These are phyloP conservation scores for Leptodactylus fallax DNA, from an alignment of 2,797 vertebrate species.

Conservation along the genomic window DNA sequence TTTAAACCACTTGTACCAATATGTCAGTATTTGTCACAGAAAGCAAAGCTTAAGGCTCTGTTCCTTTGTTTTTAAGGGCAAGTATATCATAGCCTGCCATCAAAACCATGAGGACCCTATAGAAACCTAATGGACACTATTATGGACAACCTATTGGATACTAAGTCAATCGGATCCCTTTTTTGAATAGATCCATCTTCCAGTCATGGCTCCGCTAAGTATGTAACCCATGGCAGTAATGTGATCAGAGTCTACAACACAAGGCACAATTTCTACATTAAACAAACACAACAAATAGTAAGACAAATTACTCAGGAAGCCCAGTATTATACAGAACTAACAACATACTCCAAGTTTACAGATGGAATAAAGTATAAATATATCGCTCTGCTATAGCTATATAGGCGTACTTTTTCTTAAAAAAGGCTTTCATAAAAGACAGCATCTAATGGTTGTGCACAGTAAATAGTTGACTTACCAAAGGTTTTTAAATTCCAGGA, in stretches of 20 bases:
- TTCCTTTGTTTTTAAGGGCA: not conserved
- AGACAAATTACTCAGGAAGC: not conserved
- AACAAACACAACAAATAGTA: not conserved
- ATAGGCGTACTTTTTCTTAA: not conserved
- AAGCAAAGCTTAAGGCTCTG: not conserved
- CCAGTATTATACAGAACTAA: not conserved
- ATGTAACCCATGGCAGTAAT: not conserved
- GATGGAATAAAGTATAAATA: not conserved
- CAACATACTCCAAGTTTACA: not conserved
- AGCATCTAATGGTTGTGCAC: not conserved
- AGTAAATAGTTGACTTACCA: constrained; percentile 40
- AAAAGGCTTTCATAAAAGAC: not conserved
- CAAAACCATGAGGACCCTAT: not conserved
- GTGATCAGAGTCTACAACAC: not conserved
- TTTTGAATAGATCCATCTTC: not conserved
- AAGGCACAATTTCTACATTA: not conserved
- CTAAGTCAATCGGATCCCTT: not conserved
- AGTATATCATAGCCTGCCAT: not conserved
- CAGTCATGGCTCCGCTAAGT: not conserved
- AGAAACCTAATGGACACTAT: not conserved
- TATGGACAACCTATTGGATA: no score
- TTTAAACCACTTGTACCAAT: not conserved
- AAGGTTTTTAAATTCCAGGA: constrained; percentile 35
- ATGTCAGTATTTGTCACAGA: not conserved
- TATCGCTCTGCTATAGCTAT: not conserved